Conservation (phyloP, 2,113 vertebrate genomes). For the Ammospiza caudacuta region DNA sequence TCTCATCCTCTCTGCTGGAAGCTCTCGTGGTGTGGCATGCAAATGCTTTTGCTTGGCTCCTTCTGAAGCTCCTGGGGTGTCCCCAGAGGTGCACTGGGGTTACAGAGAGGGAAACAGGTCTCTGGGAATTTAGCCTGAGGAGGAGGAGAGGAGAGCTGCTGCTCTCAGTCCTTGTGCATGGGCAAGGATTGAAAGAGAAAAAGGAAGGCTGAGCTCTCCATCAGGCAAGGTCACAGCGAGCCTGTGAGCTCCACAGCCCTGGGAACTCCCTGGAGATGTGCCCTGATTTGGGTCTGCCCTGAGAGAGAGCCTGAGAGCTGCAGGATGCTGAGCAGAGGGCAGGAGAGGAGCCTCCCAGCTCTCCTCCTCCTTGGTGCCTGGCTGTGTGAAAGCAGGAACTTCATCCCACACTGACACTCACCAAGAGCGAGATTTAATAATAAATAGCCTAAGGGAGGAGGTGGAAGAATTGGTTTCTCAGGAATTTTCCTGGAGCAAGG, state of each 20-base stretch:
- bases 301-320: background rate
- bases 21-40: background rate
- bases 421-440: background rate
- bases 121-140: background rate
- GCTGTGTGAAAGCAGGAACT: background rate
- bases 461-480: background rate
- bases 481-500: background rate
- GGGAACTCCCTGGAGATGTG: background rate
- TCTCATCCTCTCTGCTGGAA: background rate
- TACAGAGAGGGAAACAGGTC: background rate
- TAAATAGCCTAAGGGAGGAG: background rate
- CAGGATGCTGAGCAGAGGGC: background rate
- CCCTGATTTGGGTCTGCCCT: accelerated
- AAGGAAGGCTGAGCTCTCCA: background rate
- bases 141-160: background rate
- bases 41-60: background rate
- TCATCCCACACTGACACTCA: background rate
- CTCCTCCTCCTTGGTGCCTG: background rate
- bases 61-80: background rate
- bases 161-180: accelerated
- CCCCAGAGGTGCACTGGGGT: background rate
- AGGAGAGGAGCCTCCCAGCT: background rate
- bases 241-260: background rate
- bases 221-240: background rate
- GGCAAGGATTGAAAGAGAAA: background rate